Percentiles rank a stretch among this genome's conserved stretches.
These are phyloP conservation scores for Cyphomyrus discorhynchus DNA, from an alignment of 2,113 vertebrate species.

Conservation along the genomic window DNA sequence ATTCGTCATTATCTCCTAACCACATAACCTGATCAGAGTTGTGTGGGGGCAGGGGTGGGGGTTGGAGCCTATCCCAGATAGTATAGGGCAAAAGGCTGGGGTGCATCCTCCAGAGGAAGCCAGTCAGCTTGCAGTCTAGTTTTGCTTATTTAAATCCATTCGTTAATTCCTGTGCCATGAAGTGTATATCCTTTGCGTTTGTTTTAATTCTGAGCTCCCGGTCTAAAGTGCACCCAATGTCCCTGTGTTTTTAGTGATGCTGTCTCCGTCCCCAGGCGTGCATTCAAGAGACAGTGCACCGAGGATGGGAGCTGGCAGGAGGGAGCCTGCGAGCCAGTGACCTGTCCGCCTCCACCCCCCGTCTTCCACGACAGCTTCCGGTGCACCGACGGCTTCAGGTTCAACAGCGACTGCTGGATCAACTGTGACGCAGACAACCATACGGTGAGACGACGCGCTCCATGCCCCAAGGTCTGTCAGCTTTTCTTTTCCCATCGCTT, in stretches of 20 bases:
- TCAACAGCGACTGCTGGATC: constrained; percentile 87
- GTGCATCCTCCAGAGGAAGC: neutral
- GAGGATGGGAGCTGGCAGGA: constrained; percentile 90
- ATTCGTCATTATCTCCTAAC: neutral
- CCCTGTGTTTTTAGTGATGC: constrained; percentile 1
- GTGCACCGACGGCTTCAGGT: constrained; percentile 85
- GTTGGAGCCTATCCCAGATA: neutral
- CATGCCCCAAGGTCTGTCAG: constrained; percentile 30
- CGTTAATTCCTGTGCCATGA: neutral
- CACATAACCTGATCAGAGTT: neutral
- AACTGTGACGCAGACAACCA: constrained; percentile 60
- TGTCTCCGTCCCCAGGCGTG: constrained; percentile 12
- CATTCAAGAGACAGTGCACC: constrained; percentile 49
- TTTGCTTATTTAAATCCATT: neutral
- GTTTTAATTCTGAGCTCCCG: neutral
- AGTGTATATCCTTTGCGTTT: neutral
- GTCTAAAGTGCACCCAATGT: neutral
- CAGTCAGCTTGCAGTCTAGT: neutral
- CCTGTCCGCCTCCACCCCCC: constrained; percentile 80
- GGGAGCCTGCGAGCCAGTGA: constrained; percentile 65
- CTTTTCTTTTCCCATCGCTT: neutral
- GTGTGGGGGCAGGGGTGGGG: neutral
- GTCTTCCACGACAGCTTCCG: constrained; percentile 88
- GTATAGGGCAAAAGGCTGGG: neutral
- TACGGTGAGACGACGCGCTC: constrained; percentile 10